phyloP scores from a whole-genome alignment of 1,140 invertebrate genomes.

The Pomacea maculata region DNA sequence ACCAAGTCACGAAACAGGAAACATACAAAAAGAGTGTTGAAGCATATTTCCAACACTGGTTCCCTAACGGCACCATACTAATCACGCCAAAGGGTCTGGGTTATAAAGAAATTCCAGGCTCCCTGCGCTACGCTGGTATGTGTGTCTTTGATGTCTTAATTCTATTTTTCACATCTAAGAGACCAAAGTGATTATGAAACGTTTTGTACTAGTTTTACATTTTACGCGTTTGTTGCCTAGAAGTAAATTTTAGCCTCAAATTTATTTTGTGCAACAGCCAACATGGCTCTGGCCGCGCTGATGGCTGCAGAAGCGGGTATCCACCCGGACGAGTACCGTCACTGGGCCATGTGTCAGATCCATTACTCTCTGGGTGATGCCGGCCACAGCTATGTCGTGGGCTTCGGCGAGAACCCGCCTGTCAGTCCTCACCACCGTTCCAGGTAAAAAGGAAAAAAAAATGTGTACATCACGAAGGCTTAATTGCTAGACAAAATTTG shows the following conservation, averaged over 20 bases:
- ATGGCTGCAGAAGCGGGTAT: slow-evolving; percentile 43
- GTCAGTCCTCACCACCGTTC: slow-evolving; percentile 54
- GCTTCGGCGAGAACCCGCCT: slow-evolving; percentile 72
- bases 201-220: no score
- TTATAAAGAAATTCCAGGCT: slow-evolving; percentile 42
- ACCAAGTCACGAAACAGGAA: slow-evolving; percentile 45
- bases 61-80: slow-evolving; percentile 49
- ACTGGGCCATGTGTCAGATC: slow-evolving; percentile 72
- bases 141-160: not conserved
- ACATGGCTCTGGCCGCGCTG: slow-evolving; percentile 42
- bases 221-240: no score
- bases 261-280: slow-evolving; percentile 17
- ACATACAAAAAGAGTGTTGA: slow-evolving; percentile 44
- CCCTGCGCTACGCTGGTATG: slow-evolving; percentile 42
- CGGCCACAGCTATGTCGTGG: slow-evolving; percentile 73
- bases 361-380: slow-evolving; percentile 72
- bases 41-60: slow-evolving; percentile 46
- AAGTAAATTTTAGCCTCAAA: no score
- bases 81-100: slow-evolving; percentile 52
- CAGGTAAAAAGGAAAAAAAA: slow-evolving; percentile 22
- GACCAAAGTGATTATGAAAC: no score
- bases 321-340: slow-evolving; percentile 49
- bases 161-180: no score
- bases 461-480: not conserved
- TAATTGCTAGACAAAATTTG: no score